Conservation (phyloP, 1,140 invertebrate genomes). For the Ceratosolen fusciceps region DNA sequence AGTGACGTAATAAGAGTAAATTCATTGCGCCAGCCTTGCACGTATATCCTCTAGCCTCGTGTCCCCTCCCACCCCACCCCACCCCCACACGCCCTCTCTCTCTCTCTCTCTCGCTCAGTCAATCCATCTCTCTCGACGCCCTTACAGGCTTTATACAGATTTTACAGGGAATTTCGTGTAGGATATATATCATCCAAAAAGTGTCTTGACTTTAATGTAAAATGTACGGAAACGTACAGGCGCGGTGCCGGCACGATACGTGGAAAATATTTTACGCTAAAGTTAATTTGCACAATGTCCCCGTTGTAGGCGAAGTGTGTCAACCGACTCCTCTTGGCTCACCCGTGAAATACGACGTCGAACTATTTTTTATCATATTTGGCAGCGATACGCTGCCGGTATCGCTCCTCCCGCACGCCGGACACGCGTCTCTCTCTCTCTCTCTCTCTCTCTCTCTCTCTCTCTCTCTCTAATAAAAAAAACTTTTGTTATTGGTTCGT, state of each 20-base stretch:
- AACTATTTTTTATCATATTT: conserved; percentile 7
- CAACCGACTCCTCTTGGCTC: not conserved
- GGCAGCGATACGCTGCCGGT: not conserved
- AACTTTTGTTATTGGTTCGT: no score
- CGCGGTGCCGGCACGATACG: not conserved
- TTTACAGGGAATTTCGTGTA: not conserved
- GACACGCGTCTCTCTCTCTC: no score
- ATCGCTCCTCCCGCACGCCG: no score
- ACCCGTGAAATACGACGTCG: not conserved
- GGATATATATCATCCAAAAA: not conserved
- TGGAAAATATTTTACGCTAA: conserved; percentile 1
- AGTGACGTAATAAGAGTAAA: not conserved
- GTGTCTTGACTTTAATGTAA: not conserved
- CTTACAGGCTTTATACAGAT: not conserved
- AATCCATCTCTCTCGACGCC: no score
- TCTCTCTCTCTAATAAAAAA: no score
- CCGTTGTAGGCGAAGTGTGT: not conserved
- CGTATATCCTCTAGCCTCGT: not conserved
- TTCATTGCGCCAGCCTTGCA: not conserved
- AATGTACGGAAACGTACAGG: not conserved
- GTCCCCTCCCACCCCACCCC: no score
- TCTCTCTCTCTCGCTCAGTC: no score
- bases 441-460: no score
- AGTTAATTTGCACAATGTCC: not conserved
- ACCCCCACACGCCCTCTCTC: no score